Percentiles rank a stretch among this genome's conserved stretches.
phyloP scores from a whole-genome alignment of 2,113 vertebrate genomes.

The Protobothrops mucrosquamatus region DNA sequence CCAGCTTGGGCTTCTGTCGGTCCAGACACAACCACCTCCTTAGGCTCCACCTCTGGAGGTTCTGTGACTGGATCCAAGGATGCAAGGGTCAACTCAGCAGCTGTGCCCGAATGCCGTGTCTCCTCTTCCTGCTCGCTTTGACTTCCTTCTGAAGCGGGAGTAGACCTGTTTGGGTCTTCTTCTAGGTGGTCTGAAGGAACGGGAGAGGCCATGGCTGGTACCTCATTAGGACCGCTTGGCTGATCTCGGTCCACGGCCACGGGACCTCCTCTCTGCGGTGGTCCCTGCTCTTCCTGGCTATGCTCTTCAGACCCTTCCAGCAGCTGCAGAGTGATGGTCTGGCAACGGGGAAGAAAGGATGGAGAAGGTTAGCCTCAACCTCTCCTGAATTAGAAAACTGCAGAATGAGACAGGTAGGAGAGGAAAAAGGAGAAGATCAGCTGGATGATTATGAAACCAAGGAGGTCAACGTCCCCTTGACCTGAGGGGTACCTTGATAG shows the following conservation, averaged over 20 bases:
- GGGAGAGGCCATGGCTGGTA: not conserved
- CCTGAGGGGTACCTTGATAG: constrained; percentile 82
- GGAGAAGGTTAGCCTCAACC: not conserved
- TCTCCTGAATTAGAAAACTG: not conserved
- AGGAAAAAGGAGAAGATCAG: rapidly evolving
- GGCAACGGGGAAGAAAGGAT: not conserved
- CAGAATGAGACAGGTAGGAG: too few species aligned
- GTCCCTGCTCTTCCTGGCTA: constrained; percentile 57
- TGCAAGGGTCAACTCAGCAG: not conserved
- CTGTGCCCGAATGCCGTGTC: constrained; percentile 18
- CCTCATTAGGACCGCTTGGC: rapidly evolving
- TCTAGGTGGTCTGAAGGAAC: not conserved
- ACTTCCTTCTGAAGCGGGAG: constrained; percentile 4
- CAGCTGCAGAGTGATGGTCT: constrained; percentile 89
- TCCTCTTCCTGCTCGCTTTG: not conserved
- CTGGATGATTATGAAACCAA: too few species aligned
- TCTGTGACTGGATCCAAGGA: not conserved
- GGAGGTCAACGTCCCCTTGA: too few species aligned
- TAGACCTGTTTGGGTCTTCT: not conserved
- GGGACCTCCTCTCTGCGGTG: not conserved
- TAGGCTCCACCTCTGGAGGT: not conserved
- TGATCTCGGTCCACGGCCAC: not conserved
- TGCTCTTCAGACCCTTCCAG: constrained; percentile 64
- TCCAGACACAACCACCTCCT: not conserved
- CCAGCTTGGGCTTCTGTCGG: constrained; percentile 19